phyloP scores from a whole-genome alignment of 1,140 invertebrate genomes.

The Panulirus ornatus region DNA sequence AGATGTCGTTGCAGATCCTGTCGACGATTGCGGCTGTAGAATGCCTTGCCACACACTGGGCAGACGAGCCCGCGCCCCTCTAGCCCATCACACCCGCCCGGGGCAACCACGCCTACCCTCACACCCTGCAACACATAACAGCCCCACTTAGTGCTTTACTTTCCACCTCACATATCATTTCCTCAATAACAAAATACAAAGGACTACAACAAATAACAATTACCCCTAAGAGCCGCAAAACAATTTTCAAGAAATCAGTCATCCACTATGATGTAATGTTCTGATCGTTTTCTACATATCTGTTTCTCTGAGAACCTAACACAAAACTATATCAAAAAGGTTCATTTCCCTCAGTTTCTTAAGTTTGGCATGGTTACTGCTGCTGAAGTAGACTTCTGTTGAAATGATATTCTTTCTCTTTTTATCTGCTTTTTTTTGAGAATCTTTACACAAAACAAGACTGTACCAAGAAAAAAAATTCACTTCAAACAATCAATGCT shows the following conservation, averaged over 20 bases:
- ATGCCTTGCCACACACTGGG: slow-evolving; percentile 71
- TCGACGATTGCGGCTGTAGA: slow-evolving; percentile 72
- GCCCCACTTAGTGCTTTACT: slow-evolving; percentile 63
- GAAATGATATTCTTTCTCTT: no score
- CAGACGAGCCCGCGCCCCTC: slow-evolving; percentile 64
- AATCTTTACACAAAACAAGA: neutral
- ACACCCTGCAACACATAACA: slow-evolving; percentile 74
- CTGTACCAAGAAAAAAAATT: neutral
- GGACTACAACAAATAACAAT: neutral
- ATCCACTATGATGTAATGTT: neutral
- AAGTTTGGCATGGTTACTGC: neutral
- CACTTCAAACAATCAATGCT: neutral
- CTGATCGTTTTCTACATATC: neutral
- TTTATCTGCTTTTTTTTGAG: no score
- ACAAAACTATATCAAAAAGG: no score
- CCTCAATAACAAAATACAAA: neutral
- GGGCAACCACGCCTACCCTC: slow-evolving; percentile 61
- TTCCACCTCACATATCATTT: neutral
- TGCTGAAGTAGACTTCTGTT: neutral
- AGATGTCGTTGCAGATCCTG: slow-evolving; percentile 72
- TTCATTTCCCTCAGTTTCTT: neutral
- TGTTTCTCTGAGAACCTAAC: neutral
- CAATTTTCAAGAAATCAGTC: neutral
- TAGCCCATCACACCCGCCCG: slow-evolving; percentile 64
- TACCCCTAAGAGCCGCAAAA: neutral